A percentile compares a stretch with the other conserved stretches of the same genome.
Evolutionary conservation across 2,797 vertebrate genomes (phyloP).

Genomic region (Lepus townsendii): DNA sequence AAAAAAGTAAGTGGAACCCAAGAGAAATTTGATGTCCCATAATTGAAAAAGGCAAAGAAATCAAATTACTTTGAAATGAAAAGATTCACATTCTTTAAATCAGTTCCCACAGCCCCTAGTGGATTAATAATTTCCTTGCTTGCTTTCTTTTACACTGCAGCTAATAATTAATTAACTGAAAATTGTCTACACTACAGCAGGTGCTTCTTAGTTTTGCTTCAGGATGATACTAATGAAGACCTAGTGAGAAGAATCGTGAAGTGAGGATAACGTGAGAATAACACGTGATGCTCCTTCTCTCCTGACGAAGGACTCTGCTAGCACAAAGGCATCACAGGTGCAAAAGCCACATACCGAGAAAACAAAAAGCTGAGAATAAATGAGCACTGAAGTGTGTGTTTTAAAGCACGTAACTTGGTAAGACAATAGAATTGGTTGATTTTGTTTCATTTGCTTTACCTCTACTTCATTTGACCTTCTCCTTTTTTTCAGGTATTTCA

Average conservation of each 20-base stretch:
- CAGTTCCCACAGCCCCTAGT: background rate
- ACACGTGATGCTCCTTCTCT: background rate
- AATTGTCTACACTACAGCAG: background rate
- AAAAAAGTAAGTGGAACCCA: background rate
- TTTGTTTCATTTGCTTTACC: background rate
- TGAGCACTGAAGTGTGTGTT: background rate
- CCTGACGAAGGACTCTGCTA: background rate
- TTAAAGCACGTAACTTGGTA: background rate
- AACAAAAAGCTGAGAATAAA: background rate
- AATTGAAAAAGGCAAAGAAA: conserved; percentile 26
- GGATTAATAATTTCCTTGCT: background rate
- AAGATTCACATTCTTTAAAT: conserved; percentile 21
- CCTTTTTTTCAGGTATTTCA: background rate
- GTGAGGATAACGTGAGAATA: background rate
- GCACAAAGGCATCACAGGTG: background rate
- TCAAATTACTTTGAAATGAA: conserved; percentile 56
- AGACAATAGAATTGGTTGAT: background rate
- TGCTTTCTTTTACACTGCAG: background rate
- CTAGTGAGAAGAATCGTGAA: background rate
- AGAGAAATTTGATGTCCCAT: background rate
- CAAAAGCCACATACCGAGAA: background rate
- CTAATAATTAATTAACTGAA: conserved; percentile 14
- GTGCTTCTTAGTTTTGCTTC: conserved; percentile 50
- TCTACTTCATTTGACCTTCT: background rate
- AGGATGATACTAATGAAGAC: background rate